Evolutionary conservation across 2,888 invertebrate genomes (phyloP), one percentile per base, ranked within the genome.

Genomic region (Sinotaia quadrata): DNA sequence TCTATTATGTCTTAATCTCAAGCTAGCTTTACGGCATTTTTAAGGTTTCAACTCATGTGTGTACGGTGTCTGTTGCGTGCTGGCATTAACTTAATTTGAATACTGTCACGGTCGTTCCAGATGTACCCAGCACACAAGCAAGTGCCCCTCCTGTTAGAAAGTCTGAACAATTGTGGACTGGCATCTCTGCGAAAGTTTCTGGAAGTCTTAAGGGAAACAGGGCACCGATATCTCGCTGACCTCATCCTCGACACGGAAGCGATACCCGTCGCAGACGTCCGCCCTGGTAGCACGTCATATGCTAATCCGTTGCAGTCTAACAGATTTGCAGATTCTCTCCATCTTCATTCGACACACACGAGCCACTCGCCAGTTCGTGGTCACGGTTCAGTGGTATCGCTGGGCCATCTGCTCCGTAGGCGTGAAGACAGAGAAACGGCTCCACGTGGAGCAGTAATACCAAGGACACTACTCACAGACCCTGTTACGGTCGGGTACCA

Each of bases 141-240:
- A 54, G 72, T 75, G 15, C 62, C 66, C 12, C 33, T 67, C 15
- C 59, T 75, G 27, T 47, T 75, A 18, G 24, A 56, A 36, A 65
- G 60, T n/a, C 33, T 75, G 36, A 67, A 74, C 54, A 44, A 71
- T 27, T 63, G 56, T 8, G 72, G 72, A 0, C 56, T 75, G 31
- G 44, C 44, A 8, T 74, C 75, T 8, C 47, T 75, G 44, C 47
- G 60, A 31, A 75, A 74, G 54, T 75, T 75, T 51, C 52, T 75
- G 44, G 72, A 72, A 18, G 73, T 75, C 24, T 54, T 75, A 7
- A 47, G 58, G 31, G 67, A 61, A 4, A 75, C 75, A 0, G 75
- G 75, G 0, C 74, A 74, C 37, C 52, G 75, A 4, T 75, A 74
- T 69, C 63, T 75, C 51, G 75, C 69, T 44, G 75, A 74, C 29